Percentiles rank a stretch among this genome's conserved stretches.
Evolutionary conservation across 2,888 invertebrate genomes (phyloP).

Genomic region (Rotaria macrura): DNA sequence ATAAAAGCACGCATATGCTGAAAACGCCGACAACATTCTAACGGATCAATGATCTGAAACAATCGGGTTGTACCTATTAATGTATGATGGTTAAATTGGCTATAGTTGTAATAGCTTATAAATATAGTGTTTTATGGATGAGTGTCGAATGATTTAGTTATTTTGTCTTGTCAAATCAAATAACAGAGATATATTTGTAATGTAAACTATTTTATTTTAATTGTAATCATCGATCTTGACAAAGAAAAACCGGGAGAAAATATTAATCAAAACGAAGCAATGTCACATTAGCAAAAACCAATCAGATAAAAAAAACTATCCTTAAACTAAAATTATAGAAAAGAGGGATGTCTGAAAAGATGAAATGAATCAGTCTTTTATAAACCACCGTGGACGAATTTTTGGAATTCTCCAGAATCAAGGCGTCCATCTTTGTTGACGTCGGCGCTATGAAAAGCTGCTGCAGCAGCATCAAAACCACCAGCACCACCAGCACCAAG

Average conservation of each 20-base stretch:
- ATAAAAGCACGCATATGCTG: too few relatives aligned
- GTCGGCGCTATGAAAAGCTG: neutral
- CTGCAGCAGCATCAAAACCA: neutral
- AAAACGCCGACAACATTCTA: too few relatives aligned
- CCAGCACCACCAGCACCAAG: too few relatives aligned
- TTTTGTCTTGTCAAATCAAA: too few relatives aligned
- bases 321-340: neutral
- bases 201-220: neutral
- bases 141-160: too few relatives aligned
- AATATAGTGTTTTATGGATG: too few relatives aligned
- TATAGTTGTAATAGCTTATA: too few relatives aligned
- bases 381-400: slow-evolving; percentile 7
- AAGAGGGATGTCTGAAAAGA: neutral
- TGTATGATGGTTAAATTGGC: too few relatives aligned
- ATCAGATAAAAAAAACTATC: neutral
- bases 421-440: neutral
- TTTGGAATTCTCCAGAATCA: neutral
- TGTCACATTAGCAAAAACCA: neutral
- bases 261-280: neutral
- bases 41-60: too few relatives aligned
- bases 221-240: neutral
- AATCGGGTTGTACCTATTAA: too few relatives aligned
- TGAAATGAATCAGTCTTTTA: neutral
- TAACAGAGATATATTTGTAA: neutral
- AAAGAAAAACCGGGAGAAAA: neutral